Evolutionary conservation across 1,140 invertebrate genomes (phyloP).

Genomic region (Steinernema feltiae): DNA sequence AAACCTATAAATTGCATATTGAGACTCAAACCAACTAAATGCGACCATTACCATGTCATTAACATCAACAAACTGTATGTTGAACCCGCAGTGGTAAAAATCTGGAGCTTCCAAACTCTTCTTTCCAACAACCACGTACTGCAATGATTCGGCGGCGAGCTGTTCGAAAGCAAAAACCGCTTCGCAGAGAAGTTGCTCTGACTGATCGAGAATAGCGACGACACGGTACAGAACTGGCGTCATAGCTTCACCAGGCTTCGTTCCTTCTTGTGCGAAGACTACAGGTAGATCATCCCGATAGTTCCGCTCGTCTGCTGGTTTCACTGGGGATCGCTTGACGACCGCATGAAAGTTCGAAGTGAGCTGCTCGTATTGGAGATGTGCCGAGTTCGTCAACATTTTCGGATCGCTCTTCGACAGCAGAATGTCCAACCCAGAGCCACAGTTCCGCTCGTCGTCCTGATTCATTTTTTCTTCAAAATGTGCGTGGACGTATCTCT

Average conservation of each 20-base stretch:
- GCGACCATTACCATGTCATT: background rate
- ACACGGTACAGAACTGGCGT: background rate
- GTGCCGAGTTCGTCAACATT: background rate
- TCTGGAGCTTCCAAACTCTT: background rate
- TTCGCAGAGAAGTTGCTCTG: background rate
- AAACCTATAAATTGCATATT: too few relatives aligned
- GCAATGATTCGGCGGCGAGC: background rate
- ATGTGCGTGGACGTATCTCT: background rate
- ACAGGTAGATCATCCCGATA: background rate
- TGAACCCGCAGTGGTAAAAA: background rate
- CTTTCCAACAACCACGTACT: background rate
- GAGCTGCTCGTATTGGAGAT: background rate
- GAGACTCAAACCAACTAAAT: too few relatives aligned
- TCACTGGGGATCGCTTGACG: background rate
- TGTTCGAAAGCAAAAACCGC: background rate
- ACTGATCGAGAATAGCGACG: background rate
- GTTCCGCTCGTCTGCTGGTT: background rate
- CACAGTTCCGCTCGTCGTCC: background rate
- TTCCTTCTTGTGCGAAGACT: background rate
- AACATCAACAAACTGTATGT: background rate
- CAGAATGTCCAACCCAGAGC: background rate
- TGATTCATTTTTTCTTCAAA: background rate
- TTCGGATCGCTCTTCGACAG: background rate
- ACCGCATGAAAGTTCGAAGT: background rate
- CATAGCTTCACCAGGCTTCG: background rate